Evolutionary conservation across 2,113 vertebrate species (phyloP), one percentile per base, ranked within the genome.

Genomic region (Butastur rufipennis): DNA sequence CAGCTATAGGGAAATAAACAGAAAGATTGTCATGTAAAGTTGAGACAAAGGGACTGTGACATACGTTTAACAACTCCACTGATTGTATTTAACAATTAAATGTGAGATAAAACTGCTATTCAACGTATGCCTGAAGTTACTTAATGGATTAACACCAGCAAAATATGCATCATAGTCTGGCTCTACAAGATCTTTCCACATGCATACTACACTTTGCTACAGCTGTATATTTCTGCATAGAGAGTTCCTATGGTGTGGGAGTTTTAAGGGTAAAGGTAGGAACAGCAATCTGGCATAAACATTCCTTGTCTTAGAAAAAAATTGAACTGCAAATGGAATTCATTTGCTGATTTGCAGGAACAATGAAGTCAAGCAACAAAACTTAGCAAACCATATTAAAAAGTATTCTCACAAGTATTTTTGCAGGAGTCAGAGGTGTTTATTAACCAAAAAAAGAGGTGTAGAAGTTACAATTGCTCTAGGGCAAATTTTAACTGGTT

Each of bases 381-480:
- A 96, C 48, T 47, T 70, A 93, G 81, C 66, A 94, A 90, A 74
- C 78, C 81, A 42, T 94, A 97, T 84, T 86, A 92, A 92, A 96
- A 96, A 80, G 75, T 90, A 96, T 81, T 77, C 93, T 94, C 80
- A 52, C 85, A 96, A 95, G 86, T 95, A 61, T 86, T 96, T 96
- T 77, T 96, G 88, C 93, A 96, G 92, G 88, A 95, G 48, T 93
- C 65, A 81, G 86, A 96, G 87, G 94, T 96, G 89, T 88, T 97
- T 88, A 95, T 91, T 79, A 90, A 93, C 47, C 31, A 84, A 87
- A 94, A 87, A 90, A 87, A 90, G 62, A 73, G 55, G 53, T 92
- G 88, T 62, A 84, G 63, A 96, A 91, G 72, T 84, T 93, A 95
- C 48, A 91, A 10, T 68, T 83, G 87, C 82, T 94, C 61, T 43